A percentile compares a stretch with the other conserved stretches of the same genome.
These are phyloP conservation scores for Cossypha polioptera DNA, from an alignment of 2,797 vertebrate species.

Conservation along the genomic window DNA sequence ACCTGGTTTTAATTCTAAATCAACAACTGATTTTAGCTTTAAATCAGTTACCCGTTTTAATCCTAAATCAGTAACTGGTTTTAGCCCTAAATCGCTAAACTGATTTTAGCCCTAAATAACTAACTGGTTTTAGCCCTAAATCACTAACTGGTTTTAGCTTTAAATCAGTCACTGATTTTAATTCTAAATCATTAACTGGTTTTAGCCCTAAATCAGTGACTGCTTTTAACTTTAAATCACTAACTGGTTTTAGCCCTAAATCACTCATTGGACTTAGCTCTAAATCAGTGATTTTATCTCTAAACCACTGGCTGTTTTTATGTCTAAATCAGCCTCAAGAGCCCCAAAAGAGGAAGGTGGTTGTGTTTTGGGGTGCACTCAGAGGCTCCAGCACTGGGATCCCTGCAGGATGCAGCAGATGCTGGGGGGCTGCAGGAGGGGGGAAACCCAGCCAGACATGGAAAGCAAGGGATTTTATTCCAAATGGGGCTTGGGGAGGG, in stretches of 20 bases:
- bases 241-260: background rate
- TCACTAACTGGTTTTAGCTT: background rate
- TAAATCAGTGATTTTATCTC: background rate
- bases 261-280: background rate
- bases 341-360: background rate
- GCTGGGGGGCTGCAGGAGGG: background rate
- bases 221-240: background rate
- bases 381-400: background rate
- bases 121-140: background rate
- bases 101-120: too few species aligned
- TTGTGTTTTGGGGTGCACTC: accelerated
- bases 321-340: accelerated
- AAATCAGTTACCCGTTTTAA: too few species aligned
- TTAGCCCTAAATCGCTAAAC: background rate
- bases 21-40: background rate
- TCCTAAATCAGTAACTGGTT: too few species aligned
- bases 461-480: background rate
- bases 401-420: background rate
- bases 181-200: too few species aligned
- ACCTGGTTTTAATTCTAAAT: background rate
- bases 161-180: too few species aligned
- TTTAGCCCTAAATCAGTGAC: too few species aligned
- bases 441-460: background rate
- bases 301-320: background rate
- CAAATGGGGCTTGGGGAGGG: constrained; percentile 5